Percentiles rank a stretch among this genome's conserved stretches.
phyloP scores from a whole-genome alignment of 2,113 vertebrate genomes.

The Pangasianodon gigas region DNA sequence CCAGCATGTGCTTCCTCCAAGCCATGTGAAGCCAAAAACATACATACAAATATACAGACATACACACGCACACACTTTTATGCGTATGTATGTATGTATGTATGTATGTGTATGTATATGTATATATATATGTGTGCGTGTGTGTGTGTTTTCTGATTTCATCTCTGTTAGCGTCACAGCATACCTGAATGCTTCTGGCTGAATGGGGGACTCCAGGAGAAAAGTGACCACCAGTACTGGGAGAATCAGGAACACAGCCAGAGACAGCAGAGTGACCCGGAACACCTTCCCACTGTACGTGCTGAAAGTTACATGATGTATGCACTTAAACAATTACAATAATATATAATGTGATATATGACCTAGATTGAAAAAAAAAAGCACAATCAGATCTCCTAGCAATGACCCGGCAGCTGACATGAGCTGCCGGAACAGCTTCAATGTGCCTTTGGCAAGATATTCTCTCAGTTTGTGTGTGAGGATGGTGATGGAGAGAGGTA shows the following conservation, averaged over 20 bases:
- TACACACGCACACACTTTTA: too few species aligned
- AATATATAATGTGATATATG: neutral
- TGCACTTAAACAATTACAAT: neutral
- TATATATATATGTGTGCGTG: neutral
- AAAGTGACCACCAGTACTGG: conserved; percentile 82
- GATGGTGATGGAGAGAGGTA: neutral
- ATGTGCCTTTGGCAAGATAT: neutral
- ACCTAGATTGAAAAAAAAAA: neutral
- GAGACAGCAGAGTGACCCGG: conserved; percentile 81
- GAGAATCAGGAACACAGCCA: conserved; percentile 77
- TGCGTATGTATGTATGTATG: too few species aligned
- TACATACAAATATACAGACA: neutral
- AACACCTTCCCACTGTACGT: conserved; percentile 92
- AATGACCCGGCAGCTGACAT: neutral
- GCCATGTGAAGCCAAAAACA: neutral
- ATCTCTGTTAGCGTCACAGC: neutral
- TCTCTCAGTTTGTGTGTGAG: neutral
- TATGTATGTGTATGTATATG: neutral
- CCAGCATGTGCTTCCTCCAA: neutral
- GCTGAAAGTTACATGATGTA: conserved; percentile 64
- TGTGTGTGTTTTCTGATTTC: neutral
- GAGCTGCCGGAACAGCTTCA: neutral
- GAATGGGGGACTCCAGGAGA: conserved; percentile 88
- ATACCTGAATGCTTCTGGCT: conserved; percentile 87
- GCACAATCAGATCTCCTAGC: neutral